Evolutionary conservation across 2,113 vertebrate species (phyloP).

Genomic region (Pedetes capensis): DNA sequence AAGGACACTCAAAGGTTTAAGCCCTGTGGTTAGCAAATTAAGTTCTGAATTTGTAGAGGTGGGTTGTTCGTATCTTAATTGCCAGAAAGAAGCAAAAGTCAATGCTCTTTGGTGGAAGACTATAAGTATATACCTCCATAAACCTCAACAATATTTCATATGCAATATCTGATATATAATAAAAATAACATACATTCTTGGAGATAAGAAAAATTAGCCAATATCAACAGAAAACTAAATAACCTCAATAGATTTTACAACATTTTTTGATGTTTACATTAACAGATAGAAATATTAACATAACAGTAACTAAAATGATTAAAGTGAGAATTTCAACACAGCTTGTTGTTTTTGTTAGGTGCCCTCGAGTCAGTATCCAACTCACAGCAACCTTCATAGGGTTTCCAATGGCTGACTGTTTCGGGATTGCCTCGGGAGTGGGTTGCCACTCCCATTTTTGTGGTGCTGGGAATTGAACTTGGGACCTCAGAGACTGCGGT

Average conservation of each 20-base stretch:
- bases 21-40: neutral
- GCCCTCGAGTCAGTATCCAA: too few species aligned
- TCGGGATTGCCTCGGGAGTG: too few species aligned
- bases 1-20: neutral
- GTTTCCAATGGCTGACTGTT: too few species aligned
- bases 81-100: neutral
- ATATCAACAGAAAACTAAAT: neutral
- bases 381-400: too few species aligned
- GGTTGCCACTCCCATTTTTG: too few species aligned
- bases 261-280: neutral
- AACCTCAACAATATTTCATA: neutral
- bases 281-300: neutral
- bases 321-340: neutral
- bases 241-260: neutral
- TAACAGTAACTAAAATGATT: neutral
- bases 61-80: neutral
- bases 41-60: neutral
- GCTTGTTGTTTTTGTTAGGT: too few species aligned
- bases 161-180: neutral
- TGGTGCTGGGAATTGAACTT: too few species aligned
- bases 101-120: neutral
- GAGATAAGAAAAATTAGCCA: neutral
- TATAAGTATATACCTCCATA: neutral
- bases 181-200: neutral
- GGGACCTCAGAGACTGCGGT: too few species aligned